Evolutionary conservation across 1,140 invertebrate species (phyloP).

Genomic region (Heliothis virescens): DNA sequence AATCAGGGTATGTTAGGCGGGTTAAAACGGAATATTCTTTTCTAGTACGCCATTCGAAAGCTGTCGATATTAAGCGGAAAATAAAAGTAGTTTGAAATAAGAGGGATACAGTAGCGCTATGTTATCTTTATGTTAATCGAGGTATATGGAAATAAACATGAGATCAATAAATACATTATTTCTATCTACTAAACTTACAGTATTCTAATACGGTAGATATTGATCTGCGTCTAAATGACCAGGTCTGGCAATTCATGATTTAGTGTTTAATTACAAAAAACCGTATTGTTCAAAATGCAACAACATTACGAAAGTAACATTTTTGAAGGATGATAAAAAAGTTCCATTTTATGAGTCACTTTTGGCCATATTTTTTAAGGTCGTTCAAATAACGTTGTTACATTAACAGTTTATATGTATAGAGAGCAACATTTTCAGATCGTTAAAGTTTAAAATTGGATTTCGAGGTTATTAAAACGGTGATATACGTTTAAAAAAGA

Average conservation of each 20-base stretch:
- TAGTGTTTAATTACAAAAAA: conserved; percentile 5
- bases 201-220: conserved; percentile 15
- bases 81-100: background rate
- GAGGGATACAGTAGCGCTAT: background rate
- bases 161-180: conserved; percentile 28
- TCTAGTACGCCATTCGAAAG: background rate
- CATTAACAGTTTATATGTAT: background rate
- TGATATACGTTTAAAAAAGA: conserved; percentile 32
- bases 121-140: conserved; percentile 19
- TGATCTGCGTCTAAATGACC: conserved; percentile 15
- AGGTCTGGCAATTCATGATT: conserved; percentile 2
- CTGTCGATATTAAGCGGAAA: background rate
- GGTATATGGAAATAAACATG: conserved; percentile 31
- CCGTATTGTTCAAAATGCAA: background rate
- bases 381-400: background rate
- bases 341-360: background rate
- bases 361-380: background rate
- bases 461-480: background rate
- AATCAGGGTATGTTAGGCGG: background rate
- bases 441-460: conserved; percentile 11
- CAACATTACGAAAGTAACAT: background rate
- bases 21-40: conserved; percentile 12
- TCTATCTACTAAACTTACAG: conserved; percentile 22
- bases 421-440: conserved; percentile 13
- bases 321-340: conserved; percentile 13